Evolutionary conservation across 2,888 invertebrate species (phyloP), one percentile per base, ranked within the genome.

Genomic region (Drosophila anomelani): DNA sequence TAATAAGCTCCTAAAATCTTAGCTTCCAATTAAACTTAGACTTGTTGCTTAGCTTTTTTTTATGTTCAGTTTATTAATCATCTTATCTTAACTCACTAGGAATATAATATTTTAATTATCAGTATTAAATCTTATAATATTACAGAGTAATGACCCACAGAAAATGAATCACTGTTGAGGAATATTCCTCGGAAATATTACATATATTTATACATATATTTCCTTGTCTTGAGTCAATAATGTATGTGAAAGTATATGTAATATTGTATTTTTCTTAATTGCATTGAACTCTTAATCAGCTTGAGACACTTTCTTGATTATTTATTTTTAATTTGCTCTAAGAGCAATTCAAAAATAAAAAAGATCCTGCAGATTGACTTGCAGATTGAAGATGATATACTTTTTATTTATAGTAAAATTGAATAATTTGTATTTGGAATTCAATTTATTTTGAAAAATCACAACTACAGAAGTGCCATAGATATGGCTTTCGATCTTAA

Each of bases 271-370:
- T 20, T 34, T 20, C 17, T 32, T 20, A 17, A 32, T 49, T 49
- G 9, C 51, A 20, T 51, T 51, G 20, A 51, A 51, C 51, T 34
- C 20, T 13, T 34, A 34, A 51, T 51, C 51, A 51, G 17, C 5
- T 34, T 20, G 8, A 51, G 34, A 12, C 13, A 8, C 4, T 13
- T 13, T 32, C n/a, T 12, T 13, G 0, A 17, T 13, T 49, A 32
- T 32, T 49, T 49, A 49, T 49, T 49, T 17, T 13, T 51, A 34
- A 20, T 20, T 51, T 34, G 13, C 4, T 20, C 8, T 34, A 8
- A 20, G 34, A 13, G 17, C 13, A 13, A 15, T 15, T 1, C 15
- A 20, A 20, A 13, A 34, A 13, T 34, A 29, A 34, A 5, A 17
- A 20, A 20, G 13, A 15, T 13, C 17, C 8, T 4, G 8, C 4